These are phyloP conservation scores for Liodrosophila aerea DNA, from an alignment of 2,888 invertebrate species.

Conservation along the genomic window DNA sequence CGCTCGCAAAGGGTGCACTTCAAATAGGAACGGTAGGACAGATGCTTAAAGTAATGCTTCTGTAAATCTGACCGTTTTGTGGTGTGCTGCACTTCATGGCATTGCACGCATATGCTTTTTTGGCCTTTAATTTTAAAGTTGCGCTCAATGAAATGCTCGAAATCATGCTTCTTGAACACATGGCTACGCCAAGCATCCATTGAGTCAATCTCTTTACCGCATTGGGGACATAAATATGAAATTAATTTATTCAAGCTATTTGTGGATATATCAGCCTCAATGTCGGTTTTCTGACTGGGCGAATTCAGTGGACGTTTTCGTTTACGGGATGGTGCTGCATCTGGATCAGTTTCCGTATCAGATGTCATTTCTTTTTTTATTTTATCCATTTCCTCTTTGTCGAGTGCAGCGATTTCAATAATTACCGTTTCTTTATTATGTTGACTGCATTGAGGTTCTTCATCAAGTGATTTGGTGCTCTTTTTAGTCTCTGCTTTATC, in stretches of 20 bases:
- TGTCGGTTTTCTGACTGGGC: slow-evolving; percentile 27
- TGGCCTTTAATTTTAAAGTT: slow-evolving; percentile 65
- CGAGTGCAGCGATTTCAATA: slow-evolving; percentile 69
- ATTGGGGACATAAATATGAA: slow-evolving; percentile 73
- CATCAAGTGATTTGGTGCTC: no score
- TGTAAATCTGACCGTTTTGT: slow-evolving; percentile 63
- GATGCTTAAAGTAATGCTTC: slow-evolving; percentile 76
- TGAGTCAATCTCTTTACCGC: slow-evolving; percentile 64
- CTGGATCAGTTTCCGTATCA: slow-evolving; percentile 12
- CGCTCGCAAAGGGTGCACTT: slow-evolving; percentile 73
- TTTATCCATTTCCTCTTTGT: slow-evolving; percentile 61
- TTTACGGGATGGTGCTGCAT: slow-evolving; percentile 22
- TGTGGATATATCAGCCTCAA: slow-evolving; percentile 35
- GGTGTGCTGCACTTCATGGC: slow-evolving; percentile 61
- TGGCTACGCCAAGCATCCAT: slow-evolving; percentile 73
- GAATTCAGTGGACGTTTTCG: slow-evolving; percentile 35
- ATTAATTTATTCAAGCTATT: slow-evolving; percentile 55
- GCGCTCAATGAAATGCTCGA: slow-evolving; percentile 68
- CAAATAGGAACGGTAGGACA: slow-evolving; percentile 76
- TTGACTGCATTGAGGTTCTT: neutral
- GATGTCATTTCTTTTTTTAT: slow-evolving; percentile 50
- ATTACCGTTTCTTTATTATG: slow-evolving; percentile 53
- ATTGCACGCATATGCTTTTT: slow-evolving; percentile 64
- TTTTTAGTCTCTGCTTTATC: neutral
- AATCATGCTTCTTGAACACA: slow-evolving; percentile 71